Conservation (phyloP, 1,140 invertebrate species). For the Cotesia chilonis region DNA sequence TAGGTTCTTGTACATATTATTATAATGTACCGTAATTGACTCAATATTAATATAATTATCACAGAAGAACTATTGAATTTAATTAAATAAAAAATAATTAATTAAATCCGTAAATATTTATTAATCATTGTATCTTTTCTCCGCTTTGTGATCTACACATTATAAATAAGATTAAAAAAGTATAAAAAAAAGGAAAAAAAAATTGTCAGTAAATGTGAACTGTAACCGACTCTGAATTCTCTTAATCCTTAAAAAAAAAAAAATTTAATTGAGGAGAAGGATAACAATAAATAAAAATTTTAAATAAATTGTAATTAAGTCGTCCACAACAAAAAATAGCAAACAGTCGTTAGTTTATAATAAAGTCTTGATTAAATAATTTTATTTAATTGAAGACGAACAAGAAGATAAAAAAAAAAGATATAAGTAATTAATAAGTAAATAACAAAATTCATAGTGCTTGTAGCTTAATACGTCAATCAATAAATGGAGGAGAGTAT, state of each 20-base stretch:
- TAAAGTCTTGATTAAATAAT: neutral
- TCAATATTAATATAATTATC: slow-evolving; percentile 41
- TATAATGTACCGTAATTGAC: slow-evolving; percentile 45
- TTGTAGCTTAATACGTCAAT: slow-evolving; percentile 42
- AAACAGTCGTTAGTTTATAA: slow-evolving; percentile 24
- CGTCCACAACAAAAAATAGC: slow-evolving; percentile 38
- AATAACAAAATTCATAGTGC: slow-evolving; percentile 33
- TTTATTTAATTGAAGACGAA: slow-evolving; percentile 2
- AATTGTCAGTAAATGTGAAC: slow-evolving; percentile 41
- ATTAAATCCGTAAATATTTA: slow-evolving; percentile 30
- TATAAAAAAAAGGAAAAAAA: slow-evolving; percentile 19
- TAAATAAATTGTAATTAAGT: slow-evolving; percentile 48
- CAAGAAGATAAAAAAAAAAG: neutral
- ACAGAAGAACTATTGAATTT: slow-evolving; percentile 38
- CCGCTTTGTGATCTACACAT: slow-evolving; percentile 43
- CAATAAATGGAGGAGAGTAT: slow-evolving; percentile 28
- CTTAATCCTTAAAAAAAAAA: slow-evolving; percentile 45
- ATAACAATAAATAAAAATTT: slow-evolving; percentile 49
- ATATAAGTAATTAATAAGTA: slow-evolving; percentile 10
- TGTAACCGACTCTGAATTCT: slow-evolving; percentile 36
- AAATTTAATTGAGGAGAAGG: slow-evolving; percentile 33
- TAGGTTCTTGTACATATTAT: slow-evolving; percentile 56
- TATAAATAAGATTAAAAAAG: slow-evolving; percentile 25
- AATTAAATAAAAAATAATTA: slow-evolving; percentile 28
- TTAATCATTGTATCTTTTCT: slow-evolving; percentile 44